Evolutionary conservation across 92 coral and sea anemone species (phyloP).

Genomic region (Porites cylindrica): DNA sequence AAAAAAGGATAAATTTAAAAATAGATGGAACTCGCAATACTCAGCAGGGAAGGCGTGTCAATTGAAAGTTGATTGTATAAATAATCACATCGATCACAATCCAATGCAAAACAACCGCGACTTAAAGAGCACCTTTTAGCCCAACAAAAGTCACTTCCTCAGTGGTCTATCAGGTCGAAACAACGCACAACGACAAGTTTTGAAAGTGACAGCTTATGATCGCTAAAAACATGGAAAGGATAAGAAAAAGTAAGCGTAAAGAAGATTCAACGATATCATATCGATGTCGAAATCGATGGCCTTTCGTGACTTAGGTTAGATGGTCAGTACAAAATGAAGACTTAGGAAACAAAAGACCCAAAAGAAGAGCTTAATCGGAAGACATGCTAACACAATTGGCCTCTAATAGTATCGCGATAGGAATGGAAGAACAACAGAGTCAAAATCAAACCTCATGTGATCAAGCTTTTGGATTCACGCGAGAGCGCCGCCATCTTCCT

Average conservation of each 20-base stretch:
- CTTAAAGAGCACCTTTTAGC: neutral
- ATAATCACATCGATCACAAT: slow-evolving; percentile 7
- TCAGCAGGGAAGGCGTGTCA: slow-evolving; percentile 1
- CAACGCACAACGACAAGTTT: neutral
- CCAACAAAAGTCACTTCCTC: slow-evolving; percentile 13
- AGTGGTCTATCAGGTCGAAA: neutral
- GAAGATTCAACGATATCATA: neutral
- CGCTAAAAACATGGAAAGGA: neutral
- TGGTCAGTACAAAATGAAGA: no score
- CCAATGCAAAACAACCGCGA: neutral
- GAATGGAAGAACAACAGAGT: neutral
- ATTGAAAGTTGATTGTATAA: neutral
- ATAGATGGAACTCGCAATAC: neutral
- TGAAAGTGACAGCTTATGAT: neutral
- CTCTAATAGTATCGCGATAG: neutral
- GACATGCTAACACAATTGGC: neutral
- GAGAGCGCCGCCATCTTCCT: slow-evolving; percentile 39
- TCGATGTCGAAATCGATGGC: neutral
- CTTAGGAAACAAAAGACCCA: neutral
- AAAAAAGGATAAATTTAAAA: neutral
- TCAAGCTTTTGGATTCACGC: neutral
- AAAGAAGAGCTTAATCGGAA: neutral
- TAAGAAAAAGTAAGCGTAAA: neutral
- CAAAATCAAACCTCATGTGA: neutral
- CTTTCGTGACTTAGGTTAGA: neutral